Evolutionary conservation across 2,888 invertebrate species (phyloP).

Genomic region (Hesperia comma): DNA sequence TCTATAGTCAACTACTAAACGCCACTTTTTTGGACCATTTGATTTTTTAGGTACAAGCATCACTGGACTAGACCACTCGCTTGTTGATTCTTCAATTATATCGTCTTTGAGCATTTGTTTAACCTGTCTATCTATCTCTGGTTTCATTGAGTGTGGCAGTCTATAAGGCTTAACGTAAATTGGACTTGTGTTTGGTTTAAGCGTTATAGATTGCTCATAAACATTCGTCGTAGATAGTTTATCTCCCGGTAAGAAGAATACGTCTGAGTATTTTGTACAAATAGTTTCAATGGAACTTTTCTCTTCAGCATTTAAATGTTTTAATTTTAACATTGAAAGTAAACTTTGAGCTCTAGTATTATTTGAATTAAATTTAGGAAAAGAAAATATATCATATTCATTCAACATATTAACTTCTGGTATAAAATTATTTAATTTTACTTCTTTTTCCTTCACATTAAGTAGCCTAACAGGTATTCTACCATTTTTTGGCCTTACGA

Average conservation of each 20-base stretch:
- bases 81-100: conserved; percentile 49
- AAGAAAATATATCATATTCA: conserved; percentile 1
- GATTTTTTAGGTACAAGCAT: conserved; percentile 37
- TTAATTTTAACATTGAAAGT: conserved; percentile 4
- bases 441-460: conserved; percentile 7
- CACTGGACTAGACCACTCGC: conserved; percentile 37
- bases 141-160: conserved; percentile 44
- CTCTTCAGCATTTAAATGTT: too few species aligned
- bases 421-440: not conserved
- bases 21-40: conserved; percentile 22
- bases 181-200: conserved; percentile 2
- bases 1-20: conserved; percentile 31
- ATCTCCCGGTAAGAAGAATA: conserved; percentile 5
- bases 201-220: conserved; percentile 9
- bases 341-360: not conserved
- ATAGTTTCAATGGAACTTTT: conserved; percentile 1
- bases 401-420: not conserved
- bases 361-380: not conserved
- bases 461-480: conserved; percentile 20
- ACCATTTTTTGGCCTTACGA: conserved; percentile 4
- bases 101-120: conserved; percentile 49
- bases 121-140: conserved; percentile 51
- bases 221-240: conserved; percentile 2
- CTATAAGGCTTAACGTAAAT: conserved; percentile 41
- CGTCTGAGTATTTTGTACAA: too few species aligned